Base-by-base conservation (phyloP, 2,797 vertebrate genomes). In the Mus spretus region DNA sequence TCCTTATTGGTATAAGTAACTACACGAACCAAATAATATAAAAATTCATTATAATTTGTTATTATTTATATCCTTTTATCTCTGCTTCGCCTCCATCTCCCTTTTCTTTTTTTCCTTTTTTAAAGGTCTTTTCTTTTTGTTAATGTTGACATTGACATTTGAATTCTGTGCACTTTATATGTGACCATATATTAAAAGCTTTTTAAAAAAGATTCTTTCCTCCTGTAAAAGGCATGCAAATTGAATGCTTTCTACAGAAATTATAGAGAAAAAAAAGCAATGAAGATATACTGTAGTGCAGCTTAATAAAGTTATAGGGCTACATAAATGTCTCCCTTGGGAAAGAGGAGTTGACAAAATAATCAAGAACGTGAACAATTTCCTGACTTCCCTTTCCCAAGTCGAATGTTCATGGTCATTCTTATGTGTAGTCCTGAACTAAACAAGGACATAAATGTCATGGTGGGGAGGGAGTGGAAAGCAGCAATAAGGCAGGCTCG, bases 301-400 rank as follows among this genome's bases (percentile, higher is more conserved):
- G 61, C 59, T 87, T 84, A 79, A 61, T 70, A 40, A 91, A 87
- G 59, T 95, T 90, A 84, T 24, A 37, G 81, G 61, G 63, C 87
- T 93, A 88, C 14, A 20, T 79, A 95, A 97, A 95, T 92, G 89
- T 96, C 75, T 97, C 97, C 90, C 96, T 78, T 93, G 94, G 90
- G 96, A 89, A 83, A 94, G 20, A 96, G 59, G 79, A 28, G 90
- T 87, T 97, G 96, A 97, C 95, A 98, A 95, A 96, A 93, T 97
- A 96, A 96, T 92, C 95, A 96, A 96, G 81, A 98, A 96, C 85
- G 95, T 94, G 93, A 96, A 93, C 91, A 94, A 95, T 96, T 96
- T 96, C 97, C 96, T 96, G 95, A 95, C 90, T 91, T 40, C 85
- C 59, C 78, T 96, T 96, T 91, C 90, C 63, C 90, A 91, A 91